Evolutionary conservation across 2,797 vertebrate species (phyloP).

Genomic region (Rhabdophis nuchalis): DNA sequence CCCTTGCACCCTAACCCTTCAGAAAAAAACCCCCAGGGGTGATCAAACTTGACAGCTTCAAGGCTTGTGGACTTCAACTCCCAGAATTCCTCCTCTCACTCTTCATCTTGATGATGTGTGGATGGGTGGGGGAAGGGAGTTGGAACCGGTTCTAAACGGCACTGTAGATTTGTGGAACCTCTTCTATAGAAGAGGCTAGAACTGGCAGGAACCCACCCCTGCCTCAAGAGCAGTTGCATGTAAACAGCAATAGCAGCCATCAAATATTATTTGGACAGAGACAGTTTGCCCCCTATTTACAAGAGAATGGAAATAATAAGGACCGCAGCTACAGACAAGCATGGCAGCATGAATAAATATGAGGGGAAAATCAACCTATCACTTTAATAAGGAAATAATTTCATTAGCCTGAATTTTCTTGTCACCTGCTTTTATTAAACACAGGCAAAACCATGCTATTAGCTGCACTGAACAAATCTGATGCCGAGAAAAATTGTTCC

Average conservation of each 20-base stretch:
- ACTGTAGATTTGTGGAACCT: no score
- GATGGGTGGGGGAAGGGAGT: no score
- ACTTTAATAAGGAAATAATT: slow-evolving; percentile 32
- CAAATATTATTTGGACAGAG: slow-evolving; percentile 6
- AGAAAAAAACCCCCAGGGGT: no score
- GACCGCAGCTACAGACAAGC: neutral
- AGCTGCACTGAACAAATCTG: accelerated
- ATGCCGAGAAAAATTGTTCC: neutral
- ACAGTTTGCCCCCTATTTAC: neutral
- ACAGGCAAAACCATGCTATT: neutral
- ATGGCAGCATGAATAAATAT: neutral
- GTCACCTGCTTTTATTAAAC: slow-evolving; percentile 32
- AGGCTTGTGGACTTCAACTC: no score
- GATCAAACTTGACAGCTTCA: no score
- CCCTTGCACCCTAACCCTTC: no score
- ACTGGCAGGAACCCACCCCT: no score
- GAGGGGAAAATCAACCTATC: neutral
- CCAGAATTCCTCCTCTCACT: no score
- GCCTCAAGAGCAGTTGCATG: neutral
- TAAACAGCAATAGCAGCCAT: neutral
- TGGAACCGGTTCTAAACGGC: no score
- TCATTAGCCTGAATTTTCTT: neutral
- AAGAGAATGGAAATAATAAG: neutral
- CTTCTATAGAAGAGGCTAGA: no score
- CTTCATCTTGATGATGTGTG: no score